phyloP scores from a whole-genome alignment of 2,113 vertebrate genomes.

The Isichthys henryi region DNA sequence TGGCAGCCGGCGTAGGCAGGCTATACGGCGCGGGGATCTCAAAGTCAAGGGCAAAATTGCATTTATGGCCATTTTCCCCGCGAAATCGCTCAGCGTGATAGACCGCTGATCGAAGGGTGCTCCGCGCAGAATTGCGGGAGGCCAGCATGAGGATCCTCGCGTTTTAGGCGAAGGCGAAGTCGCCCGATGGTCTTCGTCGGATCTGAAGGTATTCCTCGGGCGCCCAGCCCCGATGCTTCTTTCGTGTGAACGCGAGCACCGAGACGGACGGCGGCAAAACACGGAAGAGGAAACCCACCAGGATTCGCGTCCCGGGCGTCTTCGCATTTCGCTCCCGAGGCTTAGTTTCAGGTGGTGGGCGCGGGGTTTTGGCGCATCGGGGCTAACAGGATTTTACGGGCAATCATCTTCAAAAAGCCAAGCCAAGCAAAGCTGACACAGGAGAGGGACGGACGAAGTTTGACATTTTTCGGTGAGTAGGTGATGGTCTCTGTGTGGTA shows the following conservation, averaged over 20 bases:
- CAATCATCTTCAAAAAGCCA: not conserved
- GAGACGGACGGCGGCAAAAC: constrained; percentile 25
- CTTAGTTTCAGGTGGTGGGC: not conserved
- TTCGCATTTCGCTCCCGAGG: not conserved
- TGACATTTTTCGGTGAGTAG: constrained; percentile 19
- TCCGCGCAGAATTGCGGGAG: not conserved
- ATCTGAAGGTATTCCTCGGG: not conserved
- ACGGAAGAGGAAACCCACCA: constrained; percentile 33
- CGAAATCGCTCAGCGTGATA: not conserved
- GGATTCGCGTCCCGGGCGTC: not conserved
- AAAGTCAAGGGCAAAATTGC: constrained; percentile 17
- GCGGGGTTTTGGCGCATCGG: not conserved
- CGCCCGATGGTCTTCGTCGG: not conserved
- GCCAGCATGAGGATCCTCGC: not conserved
- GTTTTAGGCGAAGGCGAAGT: not conserved
- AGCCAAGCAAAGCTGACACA: not conserved
- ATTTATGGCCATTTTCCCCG: not conserved
- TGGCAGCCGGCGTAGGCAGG: not conserved
- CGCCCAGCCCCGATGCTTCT: not conserved
- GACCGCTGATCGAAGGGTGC: not conserved
- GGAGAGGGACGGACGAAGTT: not conserved
- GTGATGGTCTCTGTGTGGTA: not conserved
- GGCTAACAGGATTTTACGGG: not conserved
- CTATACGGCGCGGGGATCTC: constrained; percentile 4
- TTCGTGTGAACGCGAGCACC: constrained; percentile 28